phyloP scores from a whole-genome alignment of 2,113 vertebrate species.

The Ariopsis seemanni region DNA sequence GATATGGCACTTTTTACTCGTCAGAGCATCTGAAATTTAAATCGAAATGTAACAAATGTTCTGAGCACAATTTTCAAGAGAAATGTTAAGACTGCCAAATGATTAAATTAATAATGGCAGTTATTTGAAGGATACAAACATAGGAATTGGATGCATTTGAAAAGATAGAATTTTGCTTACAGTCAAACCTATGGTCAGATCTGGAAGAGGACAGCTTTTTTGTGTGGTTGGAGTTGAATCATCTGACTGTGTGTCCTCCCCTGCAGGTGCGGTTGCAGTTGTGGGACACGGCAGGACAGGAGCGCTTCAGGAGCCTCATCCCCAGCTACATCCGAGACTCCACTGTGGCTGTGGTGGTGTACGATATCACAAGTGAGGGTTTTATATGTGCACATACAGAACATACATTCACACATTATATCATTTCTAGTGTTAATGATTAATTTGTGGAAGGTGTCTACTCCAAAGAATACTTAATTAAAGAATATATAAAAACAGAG shows the following conservation, averaged over 20 bases:
- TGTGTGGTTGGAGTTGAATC: neutral
- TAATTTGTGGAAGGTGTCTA: neutral
- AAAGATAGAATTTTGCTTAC: neutral
- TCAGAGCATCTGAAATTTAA: neutral
- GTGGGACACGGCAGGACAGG: conserved; percentile 93
- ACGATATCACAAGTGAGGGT: conserved; percentile 89
- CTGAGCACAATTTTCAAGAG: neutral
- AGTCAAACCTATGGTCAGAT: neutral
- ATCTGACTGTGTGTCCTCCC: conserved; percentile 25
- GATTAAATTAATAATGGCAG: neutral
- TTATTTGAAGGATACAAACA: neutral
- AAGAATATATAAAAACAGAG: too few relatives aligned
- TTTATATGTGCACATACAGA: neutral
- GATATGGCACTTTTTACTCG: neutral
- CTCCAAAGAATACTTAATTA: neutral
- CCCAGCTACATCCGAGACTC: conserved; percentile 94
- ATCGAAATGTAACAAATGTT: neutral
- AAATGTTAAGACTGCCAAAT: neutral
- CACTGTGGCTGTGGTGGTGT: conserved; percentile 91
- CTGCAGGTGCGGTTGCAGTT: conserved; percentile 90
- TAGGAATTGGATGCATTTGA: neutral
- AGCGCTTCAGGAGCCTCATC: conserved; percentile 92
- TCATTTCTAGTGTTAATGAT: neutral
- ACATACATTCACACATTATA: neutral
- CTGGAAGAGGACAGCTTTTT: neutral